A percentile compares a stretch with the other conserved stretches of the same genome.
These are phyloP conservation scores for Cydia amplana DNA, from an alignment of 1,140 invertebrate genomes.

Conservation along the genomic window DNA sequence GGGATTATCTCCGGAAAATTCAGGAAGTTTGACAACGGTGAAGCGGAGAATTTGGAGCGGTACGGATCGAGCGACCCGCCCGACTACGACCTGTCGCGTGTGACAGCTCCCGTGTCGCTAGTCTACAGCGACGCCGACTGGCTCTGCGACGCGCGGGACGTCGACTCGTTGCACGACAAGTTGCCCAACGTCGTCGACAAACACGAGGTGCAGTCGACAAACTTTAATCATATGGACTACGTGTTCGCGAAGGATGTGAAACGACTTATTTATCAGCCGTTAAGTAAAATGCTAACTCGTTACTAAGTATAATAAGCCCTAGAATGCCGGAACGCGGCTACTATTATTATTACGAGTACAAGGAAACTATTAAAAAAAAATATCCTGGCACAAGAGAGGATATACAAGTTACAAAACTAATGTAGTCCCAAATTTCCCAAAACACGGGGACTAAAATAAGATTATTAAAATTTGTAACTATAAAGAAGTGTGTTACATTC, in stretches of 20 bases:
- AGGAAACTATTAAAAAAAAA: too few relatives aligned
- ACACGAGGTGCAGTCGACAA: constrained; percentile 57
- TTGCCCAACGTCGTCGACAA: constrained; percentile 72
- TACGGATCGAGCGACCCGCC: constrained; percentile 80
- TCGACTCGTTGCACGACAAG: constrained; percentile 56
- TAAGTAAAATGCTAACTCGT: constrained; percentile 40
- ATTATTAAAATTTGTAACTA: neutral
- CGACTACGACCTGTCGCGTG: constrained; percentile 80
- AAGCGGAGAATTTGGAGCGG: constrained; percentile 54
- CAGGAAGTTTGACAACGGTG: constrained; percentile 70
- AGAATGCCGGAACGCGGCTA: too few relatives aligned
- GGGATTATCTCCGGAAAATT: constrained; percentile 72
- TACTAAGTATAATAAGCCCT: neutral
- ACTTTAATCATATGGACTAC: constrained; percentile 80
- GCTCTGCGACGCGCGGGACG: constrained; percentile 75
- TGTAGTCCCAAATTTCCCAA: neutral
- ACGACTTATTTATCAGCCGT: constrained; percentile 60
- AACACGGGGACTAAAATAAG: neutral
- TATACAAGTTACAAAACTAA: neutral
- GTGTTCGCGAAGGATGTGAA: constrained; percentile 76
- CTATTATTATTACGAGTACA: too few relatives aligned
- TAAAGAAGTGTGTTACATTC: too few relatives aligned
- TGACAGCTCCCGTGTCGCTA: constrained; percentile 81
- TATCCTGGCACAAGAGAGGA: too few relatives aligned
- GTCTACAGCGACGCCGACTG: constrained; percentile 83